Percentiles rank a stretch among this genome's conserved stretches.
Evolutionary conservation across 2,797 vertebrate species (phyloP).

Genomic region (Typhlichthys eigenmanni): DNA sequence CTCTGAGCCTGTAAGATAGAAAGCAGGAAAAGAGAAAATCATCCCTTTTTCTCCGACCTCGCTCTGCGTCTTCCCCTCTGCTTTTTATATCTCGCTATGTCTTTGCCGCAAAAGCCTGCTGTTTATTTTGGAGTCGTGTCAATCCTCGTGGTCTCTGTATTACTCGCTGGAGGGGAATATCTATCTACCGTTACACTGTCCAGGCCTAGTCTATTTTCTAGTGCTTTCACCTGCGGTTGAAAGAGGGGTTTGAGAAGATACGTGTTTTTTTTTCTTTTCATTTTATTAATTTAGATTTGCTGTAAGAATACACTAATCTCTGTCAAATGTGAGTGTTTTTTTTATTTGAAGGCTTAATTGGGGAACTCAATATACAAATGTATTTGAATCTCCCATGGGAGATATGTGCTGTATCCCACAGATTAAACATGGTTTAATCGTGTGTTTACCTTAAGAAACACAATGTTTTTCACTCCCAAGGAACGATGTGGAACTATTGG

Average conservation of each 20-base stretch:
- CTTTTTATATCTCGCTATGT: constrained; percentile 45
- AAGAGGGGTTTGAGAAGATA: constrained; percentile 49
- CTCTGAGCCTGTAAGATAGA: constrained; percentile 63
- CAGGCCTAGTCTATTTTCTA: constrained; percentile 33
- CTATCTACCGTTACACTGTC: constrained; percentile 23
- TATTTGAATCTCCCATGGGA: constrained; percentile 12
- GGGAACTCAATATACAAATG: constrained; percentile 15
- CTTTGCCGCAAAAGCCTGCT: constrained; percentile 55
- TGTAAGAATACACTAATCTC: constrained; percentile 59
- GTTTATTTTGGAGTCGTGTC: constrained; percentile 67
- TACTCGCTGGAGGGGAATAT: constrained; percentile 44
- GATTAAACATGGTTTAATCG: constrained; percentile 20
- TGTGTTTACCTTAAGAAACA: constrained; percentile 16
- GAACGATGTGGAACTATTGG: neutral
- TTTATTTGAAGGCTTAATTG: constrained; percentile 31
- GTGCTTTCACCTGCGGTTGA: constrained; percentile 59
- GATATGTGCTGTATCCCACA: constrained; percentile 16
- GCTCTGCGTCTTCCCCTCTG: constrained; percentile 8
- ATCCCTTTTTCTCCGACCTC: constrained; percentile 48
- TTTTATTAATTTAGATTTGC: constrained; percentile 35
- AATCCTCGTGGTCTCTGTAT: constrained; percentile 50
- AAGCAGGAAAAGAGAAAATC: constrained; percentile 69
- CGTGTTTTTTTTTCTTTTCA: constrained; percentile 38
- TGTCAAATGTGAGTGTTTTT: constrained; percentile 47
- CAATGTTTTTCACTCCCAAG: neutral